Conservation (phyloP, 2,113 vertebrate genomes). For the Brienomyrus longianalis region DNA sequence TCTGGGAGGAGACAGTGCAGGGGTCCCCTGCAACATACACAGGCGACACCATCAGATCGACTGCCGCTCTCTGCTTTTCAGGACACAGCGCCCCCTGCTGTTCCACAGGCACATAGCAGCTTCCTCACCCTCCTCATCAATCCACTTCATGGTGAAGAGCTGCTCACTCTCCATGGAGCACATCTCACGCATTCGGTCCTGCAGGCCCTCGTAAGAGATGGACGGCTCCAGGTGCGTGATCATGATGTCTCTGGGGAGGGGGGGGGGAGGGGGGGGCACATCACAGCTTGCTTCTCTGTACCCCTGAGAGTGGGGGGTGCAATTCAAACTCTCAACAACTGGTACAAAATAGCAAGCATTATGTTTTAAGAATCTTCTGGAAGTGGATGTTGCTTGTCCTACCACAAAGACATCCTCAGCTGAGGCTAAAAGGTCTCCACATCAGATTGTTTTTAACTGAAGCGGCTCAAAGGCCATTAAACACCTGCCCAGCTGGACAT, state of each 20-base stretch:
- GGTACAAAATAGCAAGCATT: neutral
- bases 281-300: neutral
- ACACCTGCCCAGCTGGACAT: neutral
- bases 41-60: neutral
- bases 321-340: neutral
- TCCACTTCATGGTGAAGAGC: conserved; percentile 99
- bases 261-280: neutral
- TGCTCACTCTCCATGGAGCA: conserved; percentile 94
- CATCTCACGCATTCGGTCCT: conserved; percentile 89
- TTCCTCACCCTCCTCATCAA: conserved; percentile 87
- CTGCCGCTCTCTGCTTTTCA: neutral
- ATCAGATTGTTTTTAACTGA: neutral
- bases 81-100: neutral
- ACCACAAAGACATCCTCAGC: neutral
- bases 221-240: conserved; percentile 96
- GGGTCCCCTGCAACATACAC: conserved; percentile 73
- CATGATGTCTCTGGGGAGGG: conserved; percentile 84
- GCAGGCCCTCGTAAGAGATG: conserved; percentile 87
- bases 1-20: conserved; percentile 93
- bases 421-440: neutral
- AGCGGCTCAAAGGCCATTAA: neutral
- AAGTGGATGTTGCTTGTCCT: neutral
- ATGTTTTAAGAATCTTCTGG: neutral
- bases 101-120: neutral
- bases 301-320: neutral